A percentile compares a stretch with the other conserved stretches of the same genome.
Evolutionary conservation across 2,113 vertebrate species (phyloP).

Genomic region (Podarcis muralis): DNA sequence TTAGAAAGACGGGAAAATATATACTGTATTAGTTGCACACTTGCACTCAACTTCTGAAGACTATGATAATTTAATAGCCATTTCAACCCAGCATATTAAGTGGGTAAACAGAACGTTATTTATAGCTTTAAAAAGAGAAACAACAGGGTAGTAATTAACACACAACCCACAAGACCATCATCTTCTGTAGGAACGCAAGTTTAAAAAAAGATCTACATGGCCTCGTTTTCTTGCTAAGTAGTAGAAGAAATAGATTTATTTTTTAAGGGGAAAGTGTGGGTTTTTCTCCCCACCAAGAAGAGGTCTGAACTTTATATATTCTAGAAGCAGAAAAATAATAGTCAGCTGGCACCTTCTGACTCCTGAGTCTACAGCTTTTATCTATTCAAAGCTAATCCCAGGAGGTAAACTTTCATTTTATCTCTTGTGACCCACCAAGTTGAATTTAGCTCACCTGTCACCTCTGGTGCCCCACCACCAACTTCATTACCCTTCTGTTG

Average conservation of each 20-base stretch:
- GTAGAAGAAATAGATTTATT: background rate
- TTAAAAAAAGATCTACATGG: background rate
- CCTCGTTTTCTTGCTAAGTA: background rate
- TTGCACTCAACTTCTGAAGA: background rate
- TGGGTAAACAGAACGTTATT: background rate
- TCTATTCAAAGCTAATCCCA: background rate
- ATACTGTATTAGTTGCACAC: background rate
- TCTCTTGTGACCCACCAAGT: background rate
- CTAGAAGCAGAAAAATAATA: background rate
- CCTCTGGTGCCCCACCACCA: background rate
- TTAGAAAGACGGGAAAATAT: background rate
- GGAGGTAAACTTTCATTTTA: background rate
- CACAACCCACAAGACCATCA: background rate
- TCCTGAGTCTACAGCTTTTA: background rate
- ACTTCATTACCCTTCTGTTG: background rate
- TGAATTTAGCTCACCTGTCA: background rate
- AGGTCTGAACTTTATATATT: background rate
- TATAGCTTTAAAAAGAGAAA: background rate
- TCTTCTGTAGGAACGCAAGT: background rate
- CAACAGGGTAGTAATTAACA: background rate
- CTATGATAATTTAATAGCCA: background rate
- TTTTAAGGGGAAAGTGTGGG: background rate
- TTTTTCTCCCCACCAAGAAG: background rate
- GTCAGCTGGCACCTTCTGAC: background rate
- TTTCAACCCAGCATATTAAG: background rate